Evolutionary conservation across 2,113 vertebrate species (phyloP).

Genomic region (Burhinus bistriatus): DNA sequence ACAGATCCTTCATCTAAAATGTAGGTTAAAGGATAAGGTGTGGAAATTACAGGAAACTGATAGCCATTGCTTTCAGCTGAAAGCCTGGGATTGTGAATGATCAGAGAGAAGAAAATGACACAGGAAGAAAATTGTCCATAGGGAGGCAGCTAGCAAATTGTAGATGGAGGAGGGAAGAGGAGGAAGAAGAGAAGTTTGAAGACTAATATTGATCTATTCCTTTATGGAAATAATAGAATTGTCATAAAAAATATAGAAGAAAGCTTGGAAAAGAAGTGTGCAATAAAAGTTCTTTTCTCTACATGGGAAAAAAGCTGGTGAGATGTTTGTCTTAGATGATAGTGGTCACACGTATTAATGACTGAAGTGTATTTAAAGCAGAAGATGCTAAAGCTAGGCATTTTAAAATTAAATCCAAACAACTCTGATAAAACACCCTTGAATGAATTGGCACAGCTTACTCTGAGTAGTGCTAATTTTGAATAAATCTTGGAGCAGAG

Average conservation of each 20-base stretch:
- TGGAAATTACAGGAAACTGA: not conserved
- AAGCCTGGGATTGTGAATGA: not conserved
- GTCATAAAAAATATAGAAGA: not conserved
- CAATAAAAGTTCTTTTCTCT: not conserved
- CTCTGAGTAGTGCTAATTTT: not conserved
- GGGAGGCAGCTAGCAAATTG: not conserved
- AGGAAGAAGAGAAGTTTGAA: not conserved
- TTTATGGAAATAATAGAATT: not conserved
- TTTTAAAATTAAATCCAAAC: not conserved
- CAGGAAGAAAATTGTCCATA: not conserved
- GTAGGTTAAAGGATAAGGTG: not conserved
- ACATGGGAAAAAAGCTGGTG: not conserved
- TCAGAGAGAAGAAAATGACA: not conserved
- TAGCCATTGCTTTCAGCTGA: not conserved
- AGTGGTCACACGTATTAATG: not conserved
- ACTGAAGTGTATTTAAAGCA: not conserved
- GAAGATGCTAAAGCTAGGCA: not conserved
- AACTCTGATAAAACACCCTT: not conserved
- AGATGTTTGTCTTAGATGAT: not conserved
- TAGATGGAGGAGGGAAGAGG: not conserved
- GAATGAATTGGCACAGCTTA: not conserved
- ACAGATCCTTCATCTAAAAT: not conserved
- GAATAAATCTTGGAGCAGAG: not conserved
- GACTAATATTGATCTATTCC: not conserved
- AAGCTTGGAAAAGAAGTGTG: not conserved